phyloP scores from a whole-genome alignment of 2,797 vertebrate genomes.

The Erethizon dorsatum region DNA sequence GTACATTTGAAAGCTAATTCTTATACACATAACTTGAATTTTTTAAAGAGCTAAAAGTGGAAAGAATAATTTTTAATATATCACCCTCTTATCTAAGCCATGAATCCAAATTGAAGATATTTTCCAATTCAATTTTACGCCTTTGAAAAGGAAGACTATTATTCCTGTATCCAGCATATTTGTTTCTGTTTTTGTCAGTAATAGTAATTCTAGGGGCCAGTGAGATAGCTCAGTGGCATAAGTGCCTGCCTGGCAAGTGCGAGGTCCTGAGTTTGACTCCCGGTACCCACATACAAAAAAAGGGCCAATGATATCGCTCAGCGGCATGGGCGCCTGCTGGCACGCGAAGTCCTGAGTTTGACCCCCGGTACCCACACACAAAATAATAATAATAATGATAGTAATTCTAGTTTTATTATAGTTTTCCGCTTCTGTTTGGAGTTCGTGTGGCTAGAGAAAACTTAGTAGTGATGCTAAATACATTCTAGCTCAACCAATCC shows the following conservation, averaged over 20 bases:
- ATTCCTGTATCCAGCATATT: neutral
- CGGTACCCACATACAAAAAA: too few relatives aligned
- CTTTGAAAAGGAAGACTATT: neutral
- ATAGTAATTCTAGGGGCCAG: neutral
- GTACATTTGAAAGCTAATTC: neutral
- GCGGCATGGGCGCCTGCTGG: too few relatives aligned
- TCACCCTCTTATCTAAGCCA: neutral
- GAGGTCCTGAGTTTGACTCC: too few relatives aligned
- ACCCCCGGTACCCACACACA: too few relatives aligned
- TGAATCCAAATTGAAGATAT: neutral
- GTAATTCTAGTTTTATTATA: neutral
- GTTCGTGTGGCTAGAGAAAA: neutral
- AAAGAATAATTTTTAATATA: neutral
- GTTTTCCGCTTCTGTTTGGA: neutral
- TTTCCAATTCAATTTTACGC: constrained; percentile 7
- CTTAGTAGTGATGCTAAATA: neutral
- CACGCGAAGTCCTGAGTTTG: too few relatives aligned
- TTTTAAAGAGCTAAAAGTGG: neutral
- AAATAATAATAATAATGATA: neutral
- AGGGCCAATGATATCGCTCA: too few relatives aligned
- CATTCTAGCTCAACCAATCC: neutral
- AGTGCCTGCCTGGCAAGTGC: too few relatives aligned
- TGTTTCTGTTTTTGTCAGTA: neutral
- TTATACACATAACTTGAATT: neutral
- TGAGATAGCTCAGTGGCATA: too few relatives aligned